A percentile compares a stretch with the other conserved stretches of the same genome.
These are phyloP conservation scores for Zapus hudsonius DNA, from an alignment of 2,113 vertebrate species.

Conservation along the genomic window DNA sequence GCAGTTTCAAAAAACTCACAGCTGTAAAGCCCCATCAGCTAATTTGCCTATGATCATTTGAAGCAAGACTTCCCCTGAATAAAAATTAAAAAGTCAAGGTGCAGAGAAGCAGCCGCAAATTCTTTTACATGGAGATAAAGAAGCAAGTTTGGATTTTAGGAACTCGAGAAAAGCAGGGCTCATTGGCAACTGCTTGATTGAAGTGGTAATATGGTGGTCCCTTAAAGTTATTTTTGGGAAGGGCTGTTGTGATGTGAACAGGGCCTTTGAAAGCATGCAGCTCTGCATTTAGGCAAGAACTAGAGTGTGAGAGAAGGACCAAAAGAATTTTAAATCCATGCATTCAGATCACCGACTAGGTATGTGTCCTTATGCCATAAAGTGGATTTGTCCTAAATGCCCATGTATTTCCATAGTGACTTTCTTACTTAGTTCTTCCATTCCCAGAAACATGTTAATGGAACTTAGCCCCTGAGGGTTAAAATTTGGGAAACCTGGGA, in stretches of 20 bases:
- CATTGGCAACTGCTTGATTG: neutral
- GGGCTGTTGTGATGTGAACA: neutral
- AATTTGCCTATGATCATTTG: constrained; percentile 60
- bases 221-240: neutral
- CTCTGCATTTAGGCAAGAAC: constrained; percentile 27
- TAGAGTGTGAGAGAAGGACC: neutral
- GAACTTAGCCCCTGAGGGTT: neutral
- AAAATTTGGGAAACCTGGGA: constrained; percentile 32
- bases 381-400: neutral
- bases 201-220: neutral
- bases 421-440: neutral
- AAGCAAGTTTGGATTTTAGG: neutral
- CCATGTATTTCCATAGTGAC: constrained; percentile 11
- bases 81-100: constrained; percentile 53
- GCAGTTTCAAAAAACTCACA: constrained; percentile 59
- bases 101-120: neutral
- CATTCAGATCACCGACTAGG: constrained; percentile 1
- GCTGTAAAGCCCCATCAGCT: constrained; percentile 46
- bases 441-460: neutral
- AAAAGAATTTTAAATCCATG: neutral
- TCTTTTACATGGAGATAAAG: neutral
- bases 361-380: neutral
- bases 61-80: constrained; percentile 49
- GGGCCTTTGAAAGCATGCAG: neutral
- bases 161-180: neutral